Base-by-base conservation (phyloP, 2,113 vertebrate species). In the Oophaga pumilio region DNA sequence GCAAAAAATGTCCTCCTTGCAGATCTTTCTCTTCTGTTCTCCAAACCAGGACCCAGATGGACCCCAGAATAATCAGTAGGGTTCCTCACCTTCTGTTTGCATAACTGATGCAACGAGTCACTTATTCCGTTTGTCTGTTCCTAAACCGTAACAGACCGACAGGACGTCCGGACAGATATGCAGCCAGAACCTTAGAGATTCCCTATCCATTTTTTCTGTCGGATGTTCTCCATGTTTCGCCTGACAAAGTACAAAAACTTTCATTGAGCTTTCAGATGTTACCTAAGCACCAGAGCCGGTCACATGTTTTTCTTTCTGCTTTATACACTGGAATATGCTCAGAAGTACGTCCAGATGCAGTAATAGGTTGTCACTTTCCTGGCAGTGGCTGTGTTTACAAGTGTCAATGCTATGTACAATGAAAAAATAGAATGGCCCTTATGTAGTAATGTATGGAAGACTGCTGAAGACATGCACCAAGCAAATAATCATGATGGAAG, bases 371-470 rank as follows among this genome's bases (percentile, higher is more conserved):
- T 62, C 59, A 43, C 33, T 43, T 60, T 52, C 33, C 62, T 82
- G 80, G 80, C 60, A 60, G 33, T 22, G 3, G 22, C 43, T 52
- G 11, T 66, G 80, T 50, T 66, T 82, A 52, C 80, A 82, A 24
- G 60, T 82, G 80, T 82, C 80, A 14, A 6, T 82, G 79, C 12
- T 60, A 82, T 82, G 80, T 82, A 64, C 33, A 13, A 49, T 52
- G 80, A 68, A 49, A 26, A 50, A 53, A 20, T 1, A 69, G 64
- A 52, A 83, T 60, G 56, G 14, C 26, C 15, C 56, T 80, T 80
- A 80, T 80, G 60, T 57, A 80, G 22, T 76, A 18, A 76, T 53
- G n/a, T 49, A 76, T 43, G 11, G 57, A 24, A 0, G 60, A 83
- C n/a, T 68, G 26, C 62, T 26, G 8, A 53, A 18, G 62, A 26